These are phyloP conservation scores for Alligator mississippiensis DNA, from an alignment of 2,113 vertebrate genomes.

Conservation along the genomic window DNA sequence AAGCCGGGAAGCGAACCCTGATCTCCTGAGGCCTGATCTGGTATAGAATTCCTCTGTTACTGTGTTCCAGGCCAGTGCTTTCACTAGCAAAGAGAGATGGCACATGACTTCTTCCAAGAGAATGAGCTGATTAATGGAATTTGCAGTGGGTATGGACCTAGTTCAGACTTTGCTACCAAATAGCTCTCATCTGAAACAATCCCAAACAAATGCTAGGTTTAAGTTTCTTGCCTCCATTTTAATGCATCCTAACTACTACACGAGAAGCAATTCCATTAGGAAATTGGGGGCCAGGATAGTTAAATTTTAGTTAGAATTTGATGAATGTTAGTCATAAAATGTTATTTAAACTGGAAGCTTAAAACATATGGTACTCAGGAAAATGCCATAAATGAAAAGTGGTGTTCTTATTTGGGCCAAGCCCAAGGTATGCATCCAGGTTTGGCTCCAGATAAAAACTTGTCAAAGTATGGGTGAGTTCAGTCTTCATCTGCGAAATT, in stretches of 20 bases:
- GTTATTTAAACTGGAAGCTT: background rate
- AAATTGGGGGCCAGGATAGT: no score
- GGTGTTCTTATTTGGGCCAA: background rate
- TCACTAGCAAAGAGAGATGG: background rate
- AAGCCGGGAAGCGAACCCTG: no score
- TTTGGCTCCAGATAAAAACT: background rate
- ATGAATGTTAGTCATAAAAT: background rate
- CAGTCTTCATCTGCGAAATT: background rate
- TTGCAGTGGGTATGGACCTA: background rate
- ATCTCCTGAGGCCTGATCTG: no score
- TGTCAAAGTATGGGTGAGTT: background rate
- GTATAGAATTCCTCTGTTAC: no score
- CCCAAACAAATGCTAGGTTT: no score
- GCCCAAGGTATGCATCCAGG: background rate
- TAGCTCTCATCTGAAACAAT: background rate
- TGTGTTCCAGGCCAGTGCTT: background rate
- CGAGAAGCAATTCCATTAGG: background rate
- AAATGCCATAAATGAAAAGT: background rate
- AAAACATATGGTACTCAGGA: background rate
- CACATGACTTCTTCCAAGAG: background rate
- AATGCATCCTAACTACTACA: background rate
- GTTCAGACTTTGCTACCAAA: background rate
- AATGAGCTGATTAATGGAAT: background rate
- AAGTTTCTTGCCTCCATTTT: background rate
- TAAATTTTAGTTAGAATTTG: background rate